Percentiles rank a stretch among this genome's conserved stretches.
Evolutionary conservation across 2,888 invertebrate genomes (phyloP).

Genomic region (Malthinus flaveolus): DNA sequence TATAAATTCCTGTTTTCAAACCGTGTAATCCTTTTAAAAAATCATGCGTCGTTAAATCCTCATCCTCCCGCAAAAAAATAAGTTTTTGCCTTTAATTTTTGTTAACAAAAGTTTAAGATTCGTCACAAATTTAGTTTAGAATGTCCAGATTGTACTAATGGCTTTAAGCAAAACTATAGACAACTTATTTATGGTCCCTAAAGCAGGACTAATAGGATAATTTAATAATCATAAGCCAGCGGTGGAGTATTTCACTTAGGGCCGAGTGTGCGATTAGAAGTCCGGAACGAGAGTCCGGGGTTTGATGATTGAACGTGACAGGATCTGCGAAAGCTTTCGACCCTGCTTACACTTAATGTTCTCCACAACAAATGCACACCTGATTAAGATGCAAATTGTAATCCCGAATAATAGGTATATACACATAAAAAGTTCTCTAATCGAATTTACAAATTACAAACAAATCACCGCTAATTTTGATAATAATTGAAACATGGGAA

Average conservation of each 20-base stretch:
- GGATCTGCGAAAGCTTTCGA: constrained; percentile 8
- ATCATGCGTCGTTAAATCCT: background rate
- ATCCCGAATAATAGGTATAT: too few relatives aligned
- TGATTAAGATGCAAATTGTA: constrained; percentile 4
- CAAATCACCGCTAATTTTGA: too few relatives aligned
- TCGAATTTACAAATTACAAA: too few relatives aligned
- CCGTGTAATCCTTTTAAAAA: background rate
- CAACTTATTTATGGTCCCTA: constrained; percentile 37
- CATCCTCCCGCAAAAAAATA: background rate
- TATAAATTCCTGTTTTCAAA: background rate
- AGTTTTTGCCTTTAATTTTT: background rate
- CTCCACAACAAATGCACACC: background rate
- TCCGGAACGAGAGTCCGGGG: constrained; percentile 31
- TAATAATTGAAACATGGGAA: too few relatives aligned
- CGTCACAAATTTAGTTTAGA: constrained; percentile 11
- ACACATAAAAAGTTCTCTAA: background rate
- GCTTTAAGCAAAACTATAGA: constrained; percentile 31
- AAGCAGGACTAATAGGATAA: constrained; percentile 42
- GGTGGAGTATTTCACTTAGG: constrained; percentile 31
- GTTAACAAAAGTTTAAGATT: constrained; percentile 6
- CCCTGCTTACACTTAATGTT: background rate
- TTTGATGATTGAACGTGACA: constrained; percentile 30
- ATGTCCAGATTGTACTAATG: constrained; percentile 26
- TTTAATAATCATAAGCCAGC: constrained; percentile 45
- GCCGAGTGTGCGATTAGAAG: constrained; percentile 27